These are phyloP conservation scores for Sarcophaga subvicina DNA, from an alignment of 2,888 invertebrate species.

Conservation along the genomic window DNA sequence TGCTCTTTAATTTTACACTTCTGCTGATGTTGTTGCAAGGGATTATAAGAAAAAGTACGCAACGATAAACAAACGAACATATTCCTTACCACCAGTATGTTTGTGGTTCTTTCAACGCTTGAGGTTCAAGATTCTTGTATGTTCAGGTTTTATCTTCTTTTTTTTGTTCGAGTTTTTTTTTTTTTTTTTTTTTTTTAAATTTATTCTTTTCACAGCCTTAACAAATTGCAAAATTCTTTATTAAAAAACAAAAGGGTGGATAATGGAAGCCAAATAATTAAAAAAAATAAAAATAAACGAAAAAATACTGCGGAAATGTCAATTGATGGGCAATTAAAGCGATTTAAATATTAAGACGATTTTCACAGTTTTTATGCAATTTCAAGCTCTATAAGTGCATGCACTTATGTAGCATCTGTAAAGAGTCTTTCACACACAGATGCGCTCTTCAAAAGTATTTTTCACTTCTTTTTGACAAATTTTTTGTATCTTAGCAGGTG, in stretches of 20 bases:
- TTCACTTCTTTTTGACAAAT: too few relatives aligned
- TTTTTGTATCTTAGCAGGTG: too few relatives aligned
- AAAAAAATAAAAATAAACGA: neutral
- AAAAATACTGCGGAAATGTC: conserved; percentile 46
- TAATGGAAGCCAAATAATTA: neutral
- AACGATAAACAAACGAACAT: conserved; percentile 35
- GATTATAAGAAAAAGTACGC: conserved; percentile 55
- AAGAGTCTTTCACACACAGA: too few relatives aligned
- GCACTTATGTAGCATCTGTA: too few relatives aligned
- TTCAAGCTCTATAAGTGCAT: neutral
- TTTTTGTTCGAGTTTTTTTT: neutral
- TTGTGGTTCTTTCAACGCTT: conserved; percentile 64
- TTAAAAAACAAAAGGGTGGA: conserved; percentile 50
- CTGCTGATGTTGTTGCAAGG: conserved; percentile 41
- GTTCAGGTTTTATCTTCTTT: conserved; percentile 28
- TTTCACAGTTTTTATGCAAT: conserved; percentile 19
- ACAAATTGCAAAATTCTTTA: conserved; percentile 58
- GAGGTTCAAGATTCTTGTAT: conserved; percentile 51
- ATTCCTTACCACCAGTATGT: conserved; percentile 63
- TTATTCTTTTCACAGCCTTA: conserved; percentile 46
- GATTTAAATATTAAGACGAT: conserved; percentile 26
- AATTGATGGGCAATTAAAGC: conserved; percentile 48
- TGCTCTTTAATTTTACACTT: conserved; percentile 64
- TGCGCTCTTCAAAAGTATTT: too few relatives aligned
- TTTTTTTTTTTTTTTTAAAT: conserved; percentile 8